A percentile compares a stretch with the other conserved stretches of the same genome.
phyloP scores from a whole-genome alignment of 1,140 invertebrate species.

The Oedothorax gibbosus region DNA sequence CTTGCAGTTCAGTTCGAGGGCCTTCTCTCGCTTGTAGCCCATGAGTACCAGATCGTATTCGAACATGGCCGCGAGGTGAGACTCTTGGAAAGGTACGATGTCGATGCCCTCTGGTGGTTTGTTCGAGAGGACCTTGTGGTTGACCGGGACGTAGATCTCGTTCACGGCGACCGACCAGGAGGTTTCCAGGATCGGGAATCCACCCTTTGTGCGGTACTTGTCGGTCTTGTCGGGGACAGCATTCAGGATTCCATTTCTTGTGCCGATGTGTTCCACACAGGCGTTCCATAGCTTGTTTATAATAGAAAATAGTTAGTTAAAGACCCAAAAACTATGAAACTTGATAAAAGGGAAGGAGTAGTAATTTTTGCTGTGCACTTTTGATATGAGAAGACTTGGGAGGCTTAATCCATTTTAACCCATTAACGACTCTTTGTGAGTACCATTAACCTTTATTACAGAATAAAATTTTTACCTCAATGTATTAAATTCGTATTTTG shows the following conservation, averaged over 20 bases:
- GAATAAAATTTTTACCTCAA: too few species aligned
- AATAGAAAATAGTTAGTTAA: too few species aligned
- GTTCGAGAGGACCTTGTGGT: constrained; percentile 44
- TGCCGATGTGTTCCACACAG: constrained; percentile 62
- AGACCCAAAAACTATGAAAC: too few species aligned
- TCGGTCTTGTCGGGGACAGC: constrained; percentile 61
- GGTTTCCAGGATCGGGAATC: constrained; percentile 58
- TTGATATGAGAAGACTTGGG: too few species aligned
- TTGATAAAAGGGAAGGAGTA: too few species aligned
- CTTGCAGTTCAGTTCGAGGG: constrained; percentile 46
- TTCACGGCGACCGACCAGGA: constrained; percentile 19
- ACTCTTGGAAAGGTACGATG: constrained; percentile 26
- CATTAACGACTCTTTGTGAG: too few species aligned
- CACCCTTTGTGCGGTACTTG: constrained; percentile 63
- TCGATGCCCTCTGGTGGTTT: constrained; percentile 2
- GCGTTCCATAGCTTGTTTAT: constrained; percentile 60
- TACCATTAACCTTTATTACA: too few species aligned
- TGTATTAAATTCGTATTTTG: too few species aligned
- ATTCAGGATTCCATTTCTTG: constrained; percentile 62
- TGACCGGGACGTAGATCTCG: not conserved
- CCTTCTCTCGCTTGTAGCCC: constrained; percentile 43
- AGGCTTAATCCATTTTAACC: too few species aligned
- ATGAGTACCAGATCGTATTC: constrained; percentile 57
- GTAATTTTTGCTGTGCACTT: too few species aligned
- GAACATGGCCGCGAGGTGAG: constrained; percentile 22